Evolutionary conservation across 2,113 vertebrate species (phyloP), one percentile per base, ranked within the genome.

Genomic region (Cololabis saira): DNA sequence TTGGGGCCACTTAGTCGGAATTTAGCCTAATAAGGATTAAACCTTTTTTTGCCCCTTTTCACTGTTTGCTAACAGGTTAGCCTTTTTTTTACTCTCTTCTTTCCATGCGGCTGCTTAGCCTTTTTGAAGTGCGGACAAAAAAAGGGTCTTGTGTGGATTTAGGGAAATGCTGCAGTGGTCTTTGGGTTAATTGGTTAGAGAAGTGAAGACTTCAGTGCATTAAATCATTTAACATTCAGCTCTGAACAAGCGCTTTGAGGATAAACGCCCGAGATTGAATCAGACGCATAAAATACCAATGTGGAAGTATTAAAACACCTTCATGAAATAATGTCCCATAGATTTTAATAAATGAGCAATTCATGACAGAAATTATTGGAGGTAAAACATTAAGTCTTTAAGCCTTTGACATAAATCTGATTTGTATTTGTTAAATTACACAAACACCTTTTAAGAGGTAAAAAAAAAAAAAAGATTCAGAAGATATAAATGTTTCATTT

Each of bases 21-120:
- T 95, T 95, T 94, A 95, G 94, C 93, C 95, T 97, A 97, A 96
- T 97, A 94, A 93, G 95, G 96, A 98, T 98, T 97, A 97, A 95
- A 94, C 89, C 92, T 91, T 90, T 92, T 78, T 95, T 94, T 85
- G 63, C 77, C 72, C 77, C 87, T 87, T 87, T 93, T 91, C 94
- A 92, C 84, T 94, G 95, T 96, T 96, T 96, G 95, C 95, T 94
- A 96, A 95, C 95, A 95, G 95, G 95, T 96, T 98, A 95, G 96
- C 93, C 94, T 95, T 97, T 96, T 96, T 96, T 93, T 30, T 41
- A 13, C 53, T 94, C 92, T 93, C 94, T 93, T 89, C 94, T 93
- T 90, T 93, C 93, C 94, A 92, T 94, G 90, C 55, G 61, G 67
- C 65, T 92, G 92, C 95, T 96, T 95, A 95, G 94, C 93, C 95